Percentiles rank a stretch among this genome's conserved stretches.
phyloP scores from a whole-genome alignment of 1,140 invertebrate genomes.

The Drosophila lini region DNA sequence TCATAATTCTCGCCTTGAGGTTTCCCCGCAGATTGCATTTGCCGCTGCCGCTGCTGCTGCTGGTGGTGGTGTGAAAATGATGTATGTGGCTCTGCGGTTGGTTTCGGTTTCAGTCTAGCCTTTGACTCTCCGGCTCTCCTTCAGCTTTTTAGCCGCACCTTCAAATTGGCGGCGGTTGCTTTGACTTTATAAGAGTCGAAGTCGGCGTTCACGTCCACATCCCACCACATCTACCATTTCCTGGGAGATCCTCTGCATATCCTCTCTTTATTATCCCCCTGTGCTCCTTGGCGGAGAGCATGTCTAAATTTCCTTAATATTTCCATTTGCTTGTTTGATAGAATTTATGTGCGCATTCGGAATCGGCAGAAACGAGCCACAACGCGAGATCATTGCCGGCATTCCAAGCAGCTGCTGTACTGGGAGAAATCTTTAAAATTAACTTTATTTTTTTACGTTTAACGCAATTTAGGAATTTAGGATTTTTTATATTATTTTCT shows the following conservation, averaged over 20 bases:
- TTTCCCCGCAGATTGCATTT: constrained; percentile 73
- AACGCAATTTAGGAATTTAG: too few relatives aligned
- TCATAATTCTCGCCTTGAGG: constrained; percentile 81
- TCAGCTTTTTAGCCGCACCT: constrained; percentile 35
- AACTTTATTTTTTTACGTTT: too few relatives aligned
- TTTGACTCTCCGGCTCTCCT: constrained; percentile 18
- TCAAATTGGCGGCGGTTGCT: constrained; percentile 64
- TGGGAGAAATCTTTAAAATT: background rate
- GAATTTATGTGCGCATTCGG: constrained; percentile 68
- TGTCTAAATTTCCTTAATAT: constrained; percentile 78
- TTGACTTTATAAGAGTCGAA: constrained; percentile 51
- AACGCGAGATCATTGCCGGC: constrained; percentile 39
- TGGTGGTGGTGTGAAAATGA: constrained; percentile 74
- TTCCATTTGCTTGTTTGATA: constrained; percentile 75
- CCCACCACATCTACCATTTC: background rate
- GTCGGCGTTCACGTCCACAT: constrained; percentile 8
- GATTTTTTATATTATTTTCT: too few relatives aligned
- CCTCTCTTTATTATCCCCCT: background rate
- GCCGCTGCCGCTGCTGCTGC: background rate
- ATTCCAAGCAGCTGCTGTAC: constrained; percentile 49
- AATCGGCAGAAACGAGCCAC: constrained; percentile 42
- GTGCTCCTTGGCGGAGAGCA: constrained; percentile 7
- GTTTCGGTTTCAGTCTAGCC: constrained; percentile 53
- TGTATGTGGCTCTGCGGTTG: constrained; percentile 79
- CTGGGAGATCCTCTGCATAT: constrained; percentile 8